Evolutionary conservation across 2,888 invertebrate species (phyloP).

Genomic region (Ormia ochracea): DNA sequence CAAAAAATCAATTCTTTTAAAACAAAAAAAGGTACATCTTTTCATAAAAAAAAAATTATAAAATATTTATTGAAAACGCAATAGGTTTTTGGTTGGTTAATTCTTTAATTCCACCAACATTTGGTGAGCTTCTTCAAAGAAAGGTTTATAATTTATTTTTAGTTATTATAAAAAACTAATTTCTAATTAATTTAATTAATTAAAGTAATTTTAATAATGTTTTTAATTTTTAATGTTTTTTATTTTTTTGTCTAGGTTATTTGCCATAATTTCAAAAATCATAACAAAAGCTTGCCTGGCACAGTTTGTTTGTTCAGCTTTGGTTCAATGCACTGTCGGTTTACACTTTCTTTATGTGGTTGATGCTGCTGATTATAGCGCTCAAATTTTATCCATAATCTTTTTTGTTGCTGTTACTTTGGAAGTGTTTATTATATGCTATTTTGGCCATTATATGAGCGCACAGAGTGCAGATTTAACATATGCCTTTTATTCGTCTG

Average conservation of each 20-base stretch:
- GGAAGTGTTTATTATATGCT: constrained; percentile 79
- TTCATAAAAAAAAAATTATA: too few species aligned
- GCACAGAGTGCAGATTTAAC: constrained; percentile 78
- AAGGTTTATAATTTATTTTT: too few species aligned
- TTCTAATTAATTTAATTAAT: too few species aligned
- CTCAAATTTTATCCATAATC: constrained; percentile 69
- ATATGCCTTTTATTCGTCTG: constrained; percentile 78
- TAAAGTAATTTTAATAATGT: too few species aligned
- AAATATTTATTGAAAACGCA: too few species aligned
- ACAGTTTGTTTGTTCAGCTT: constrained; percentile 78
- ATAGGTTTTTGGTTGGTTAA: too few species aligned
- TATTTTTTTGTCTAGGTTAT: constrained; percentile 74
- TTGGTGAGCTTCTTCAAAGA: too few species aligned
- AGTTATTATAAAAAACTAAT: too few species aligned
- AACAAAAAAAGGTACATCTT: too few species aligned
- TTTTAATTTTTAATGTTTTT: too few species aligned
- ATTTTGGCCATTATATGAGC: constrained; percentile 79
- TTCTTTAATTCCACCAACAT: too few species aligned
- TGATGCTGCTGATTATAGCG: constrained; percentile 68
- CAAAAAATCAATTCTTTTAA: too few species aligned
- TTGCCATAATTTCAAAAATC: constrained; percentile 77
- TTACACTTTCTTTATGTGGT: constrained; percentile 77
- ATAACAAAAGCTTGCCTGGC: constrained; percentile 79
- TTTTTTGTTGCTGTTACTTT: constrained; percentile 78
- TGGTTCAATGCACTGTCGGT: constrained; percentile 75